Evolutionary conservation across 2,888 invertebrate genomes (phyloP).

Genomic region (Dione vanillae): DNA sequence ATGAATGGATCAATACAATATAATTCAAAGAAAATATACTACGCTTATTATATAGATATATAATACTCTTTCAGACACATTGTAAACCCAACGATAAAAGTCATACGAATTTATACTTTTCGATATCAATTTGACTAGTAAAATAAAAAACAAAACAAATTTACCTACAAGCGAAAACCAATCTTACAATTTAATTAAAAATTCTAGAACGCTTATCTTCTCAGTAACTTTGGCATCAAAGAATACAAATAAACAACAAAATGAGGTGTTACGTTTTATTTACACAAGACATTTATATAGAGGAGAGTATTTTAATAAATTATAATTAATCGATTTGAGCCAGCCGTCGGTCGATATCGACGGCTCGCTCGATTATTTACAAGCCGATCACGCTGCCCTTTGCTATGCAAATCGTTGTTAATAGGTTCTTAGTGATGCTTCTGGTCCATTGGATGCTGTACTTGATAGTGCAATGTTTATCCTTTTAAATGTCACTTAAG

Average conservation of each 20-base stretch:
- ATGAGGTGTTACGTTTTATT: constrained; percentile 28
- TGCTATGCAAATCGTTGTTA: constrained; percentile 57
- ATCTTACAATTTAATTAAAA: neutral
- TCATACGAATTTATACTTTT: neutral
- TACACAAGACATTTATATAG: constrained; percentile 26
- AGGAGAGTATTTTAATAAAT: constrained; percentile 39
- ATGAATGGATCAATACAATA: neutral
- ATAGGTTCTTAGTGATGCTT: constrained; percentile 36
- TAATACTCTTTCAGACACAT: too few species aligned
- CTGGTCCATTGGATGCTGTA: constrained; percentile 22
- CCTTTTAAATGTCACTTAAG: constrained; percentile 12
- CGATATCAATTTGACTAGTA: neutral
- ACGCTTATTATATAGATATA: too few species aligned
- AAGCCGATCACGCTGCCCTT: constrained; percentile 55
- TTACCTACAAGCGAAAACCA: neutral
- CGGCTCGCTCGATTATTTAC: constrained; percentile 51
- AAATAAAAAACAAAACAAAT: neutral
- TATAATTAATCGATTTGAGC: constrained; percentile 41
- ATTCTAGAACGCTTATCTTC: neutral
- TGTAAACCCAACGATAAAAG: too few species aligned
- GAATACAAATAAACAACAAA: constrained; percentile 17
- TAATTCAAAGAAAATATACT: too few species aligned
- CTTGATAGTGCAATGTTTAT: constrained; percentile 7
- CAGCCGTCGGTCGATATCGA: constrained; percentile 42
- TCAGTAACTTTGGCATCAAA: neutral